Conservation (phyloP, 2,113 vertebrate species). For the Sterrhoptilus dennistouni region DNA sequence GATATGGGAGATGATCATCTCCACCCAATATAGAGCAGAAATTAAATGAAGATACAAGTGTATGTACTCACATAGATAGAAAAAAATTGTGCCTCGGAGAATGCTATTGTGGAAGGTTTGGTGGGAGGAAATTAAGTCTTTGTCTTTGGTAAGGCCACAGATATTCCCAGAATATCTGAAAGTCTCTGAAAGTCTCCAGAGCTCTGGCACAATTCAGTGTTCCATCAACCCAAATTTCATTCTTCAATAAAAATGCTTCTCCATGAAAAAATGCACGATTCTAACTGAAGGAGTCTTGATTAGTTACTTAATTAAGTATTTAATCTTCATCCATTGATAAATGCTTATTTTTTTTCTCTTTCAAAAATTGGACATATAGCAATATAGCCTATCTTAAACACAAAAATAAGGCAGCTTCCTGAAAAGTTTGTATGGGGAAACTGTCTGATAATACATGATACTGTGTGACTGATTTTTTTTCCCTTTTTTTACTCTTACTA, state of each 20-base stretch:
- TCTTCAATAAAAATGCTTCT: not conserved
- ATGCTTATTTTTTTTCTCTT: not conserved
- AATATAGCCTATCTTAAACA: not conserved
- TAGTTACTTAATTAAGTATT: not conserved
- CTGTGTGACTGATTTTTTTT: not conserved
- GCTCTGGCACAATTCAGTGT: not conserved
- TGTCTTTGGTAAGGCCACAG: not conserved
- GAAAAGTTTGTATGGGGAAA: not conserved
- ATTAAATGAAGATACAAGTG: not conserved
- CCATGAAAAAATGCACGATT: not conserved
- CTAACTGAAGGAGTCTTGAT: not conserved
- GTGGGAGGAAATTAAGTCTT: not conserved
- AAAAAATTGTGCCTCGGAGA: not conserved
- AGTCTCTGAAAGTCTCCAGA: not conserved
- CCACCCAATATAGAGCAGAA: not conserved
- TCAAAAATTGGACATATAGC: not conserved
- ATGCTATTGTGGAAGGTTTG: not conserved
- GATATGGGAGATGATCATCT: not conserved
- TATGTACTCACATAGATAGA: not conserved
- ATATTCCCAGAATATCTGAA: not conserved
- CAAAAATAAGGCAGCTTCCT: not conserved
- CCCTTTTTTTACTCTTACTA: not conserved
- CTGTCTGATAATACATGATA: not conserved
- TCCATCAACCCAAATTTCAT: not conserved
- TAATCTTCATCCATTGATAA: not conserved